Evolutionary conservation across 2,797 vertebrate genomes (phyloP).

Genomic region (Eupleurogrammus muticus): DNA sequence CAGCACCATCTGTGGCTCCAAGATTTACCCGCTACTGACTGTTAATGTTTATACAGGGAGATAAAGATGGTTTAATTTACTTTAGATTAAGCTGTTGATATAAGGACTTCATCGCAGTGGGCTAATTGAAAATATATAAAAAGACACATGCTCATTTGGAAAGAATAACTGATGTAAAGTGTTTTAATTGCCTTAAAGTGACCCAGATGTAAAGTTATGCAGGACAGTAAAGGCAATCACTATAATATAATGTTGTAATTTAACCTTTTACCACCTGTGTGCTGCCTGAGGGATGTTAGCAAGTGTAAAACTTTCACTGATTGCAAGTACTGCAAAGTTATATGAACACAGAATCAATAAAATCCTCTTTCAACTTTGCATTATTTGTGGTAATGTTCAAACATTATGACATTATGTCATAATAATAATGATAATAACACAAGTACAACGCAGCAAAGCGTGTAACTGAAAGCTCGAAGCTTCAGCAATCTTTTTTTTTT

Average conservation of each 20-base stretch:
- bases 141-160: neutral
- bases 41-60: neutral
- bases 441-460: neutral
- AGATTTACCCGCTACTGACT: neutral
- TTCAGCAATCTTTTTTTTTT: neutral
- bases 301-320: neutral
- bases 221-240: constrained; percentile 8
- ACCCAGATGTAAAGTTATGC: neutral
- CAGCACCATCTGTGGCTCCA: constrained; percentile 24
- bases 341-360: too few relatives aligned
- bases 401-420: neutral
- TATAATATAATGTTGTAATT: neutral
- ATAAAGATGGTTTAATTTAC: neutral
- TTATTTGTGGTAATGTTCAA: neutral
- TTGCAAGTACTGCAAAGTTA: neutral
- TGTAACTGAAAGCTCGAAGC: too few relatives aligned
- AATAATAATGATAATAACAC: too few relatives aligned
- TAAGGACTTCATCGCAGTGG: neutral
- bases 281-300: neutral
- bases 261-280: neutral
- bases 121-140: neutral
- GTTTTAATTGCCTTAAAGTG: neutral
- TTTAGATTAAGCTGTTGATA: constrained; percentile 1
- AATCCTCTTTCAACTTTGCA: neutral
- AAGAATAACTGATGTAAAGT: neutral